These are phyloP conservation scores for Teleogryllus occipitalis DNA, from an alignment of 1,140 invertebrate species.

Conservation along the genomic window DNA sequence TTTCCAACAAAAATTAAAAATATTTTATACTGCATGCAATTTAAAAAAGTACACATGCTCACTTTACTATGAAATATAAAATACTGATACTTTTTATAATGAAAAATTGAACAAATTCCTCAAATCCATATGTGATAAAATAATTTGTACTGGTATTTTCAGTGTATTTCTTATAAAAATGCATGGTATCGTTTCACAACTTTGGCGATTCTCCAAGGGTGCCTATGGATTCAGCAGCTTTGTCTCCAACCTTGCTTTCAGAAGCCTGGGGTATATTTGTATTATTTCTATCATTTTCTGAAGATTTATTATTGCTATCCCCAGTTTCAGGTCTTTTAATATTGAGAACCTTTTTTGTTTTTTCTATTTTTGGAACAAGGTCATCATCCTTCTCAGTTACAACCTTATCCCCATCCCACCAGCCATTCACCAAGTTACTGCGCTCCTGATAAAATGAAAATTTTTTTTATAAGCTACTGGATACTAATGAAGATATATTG, in stretches of 20 bases:
- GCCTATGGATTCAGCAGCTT: neutral
- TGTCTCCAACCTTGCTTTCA: neutral
- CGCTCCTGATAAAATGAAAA: neutral
- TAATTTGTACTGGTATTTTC: too few relatives aligned
- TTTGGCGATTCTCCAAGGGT: neutral
- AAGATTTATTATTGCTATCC: conserved; percentile 25
- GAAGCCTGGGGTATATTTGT: neutral
- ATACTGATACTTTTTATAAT: too few relatives aligned
- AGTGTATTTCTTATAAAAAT: too few relatives aligned
- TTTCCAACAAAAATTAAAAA: too few relatives aligned
- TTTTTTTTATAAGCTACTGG: neutral
- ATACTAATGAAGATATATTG: neutral
- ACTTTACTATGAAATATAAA: too few relatives aligned
- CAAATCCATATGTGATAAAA: too few relatives aligned
- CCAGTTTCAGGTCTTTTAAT: conserved; percentile 24
- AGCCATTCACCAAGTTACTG: conserved; percentile 23
- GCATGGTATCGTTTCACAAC: too few relatives aligned
- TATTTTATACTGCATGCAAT: too few relatives aligned
- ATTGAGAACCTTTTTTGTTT: neutral
- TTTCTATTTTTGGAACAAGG: neutral
- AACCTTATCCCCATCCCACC: conserved; percentile 28
- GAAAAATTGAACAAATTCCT: too few relatives aligned
- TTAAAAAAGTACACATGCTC: too few relatives aligned
- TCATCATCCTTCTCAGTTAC: neutral
- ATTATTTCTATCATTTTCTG: conserved; percentile 16